These are phyloP conservation scores for Fulmarus glacialis DNA, from an alignment of 2,113 vertebrate genomes.

Conservation along the genomic window DNA sequence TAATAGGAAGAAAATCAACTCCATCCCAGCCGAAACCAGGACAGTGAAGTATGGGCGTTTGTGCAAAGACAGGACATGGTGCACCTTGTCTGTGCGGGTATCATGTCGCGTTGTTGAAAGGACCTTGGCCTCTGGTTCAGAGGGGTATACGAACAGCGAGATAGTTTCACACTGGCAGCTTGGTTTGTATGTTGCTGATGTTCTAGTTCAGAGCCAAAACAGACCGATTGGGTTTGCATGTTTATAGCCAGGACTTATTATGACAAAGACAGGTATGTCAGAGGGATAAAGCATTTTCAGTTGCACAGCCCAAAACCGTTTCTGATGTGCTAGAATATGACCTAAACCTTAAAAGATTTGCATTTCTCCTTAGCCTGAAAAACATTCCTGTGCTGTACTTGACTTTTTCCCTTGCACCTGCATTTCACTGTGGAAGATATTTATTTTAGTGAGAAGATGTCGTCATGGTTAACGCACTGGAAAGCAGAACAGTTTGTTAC, in stretches of 20 bases:
- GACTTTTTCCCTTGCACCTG: not conserved
- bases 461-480: not conserved
- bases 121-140: not conserved
- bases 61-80: not conserved
- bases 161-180: not conserved
- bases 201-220: not conserved
- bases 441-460: not conserved
- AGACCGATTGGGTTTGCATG: not conserved
- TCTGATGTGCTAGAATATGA: not conserved
- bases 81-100: no score
- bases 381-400: not conserved
- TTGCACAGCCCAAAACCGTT: not conserved
- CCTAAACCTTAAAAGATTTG: not conserved
- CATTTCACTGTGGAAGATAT: not conserved
- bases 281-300: not conserved
- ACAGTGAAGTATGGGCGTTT: not conserved
- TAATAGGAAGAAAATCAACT: no score
- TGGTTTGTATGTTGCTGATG: not conserved
- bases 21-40: no score
- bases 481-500: not conserved
- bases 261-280: not conserved
- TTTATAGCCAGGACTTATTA: not conserved
- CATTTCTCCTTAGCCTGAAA: not conserved
- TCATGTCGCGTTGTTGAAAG: accelerated
- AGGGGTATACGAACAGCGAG: not conserved